A percentile compares a stretch with the other conserved stretches of the same genome.
These are phyloP conservation scores for Cyprinodon tularosa DNA, from an alignment of 2,113 vertebrate species.

Conservation along the genomic window DNA sequence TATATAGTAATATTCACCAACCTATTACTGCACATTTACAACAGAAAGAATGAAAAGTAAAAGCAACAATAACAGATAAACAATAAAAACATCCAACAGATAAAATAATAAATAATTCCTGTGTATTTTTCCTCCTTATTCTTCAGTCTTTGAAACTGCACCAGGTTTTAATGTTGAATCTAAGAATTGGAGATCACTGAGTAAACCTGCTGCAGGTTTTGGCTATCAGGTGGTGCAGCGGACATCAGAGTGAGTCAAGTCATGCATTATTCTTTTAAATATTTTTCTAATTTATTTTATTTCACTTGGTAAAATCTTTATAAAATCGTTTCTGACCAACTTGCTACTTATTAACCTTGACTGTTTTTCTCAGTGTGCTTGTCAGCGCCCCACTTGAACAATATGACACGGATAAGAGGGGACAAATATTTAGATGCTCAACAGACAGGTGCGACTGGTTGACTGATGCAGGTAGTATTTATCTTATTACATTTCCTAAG, in stretches of 20 bases:
- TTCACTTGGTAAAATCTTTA: not conserved
- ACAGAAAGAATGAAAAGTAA: not conserved
- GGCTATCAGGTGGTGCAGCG: slow-evolving; percentile 77
- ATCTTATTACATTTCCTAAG: not conserved
- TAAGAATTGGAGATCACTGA: slow-evolving; percentile 64
- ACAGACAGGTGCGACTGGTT: slow-evolving; percentile 8
- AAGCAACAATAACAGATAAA: not conserved
- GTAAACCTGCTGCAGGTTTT: slow-evolving; percentile 45
- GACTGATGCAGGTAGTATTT: not conserved
- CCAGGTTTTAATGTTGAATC: slow-evolving; percentile 73
- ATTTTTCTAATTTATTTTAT: not conserved
- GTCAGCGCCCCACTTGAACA: slow-evolving; percentile 75
- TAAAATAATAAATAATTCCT: too few relatives aligned
- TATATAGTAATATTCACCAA: too few relatives aligned
- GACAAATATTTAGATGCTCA: slow-evolving; percentile 58
- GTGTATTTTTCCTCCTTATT: not conserved
- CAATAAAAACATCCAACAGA: rapidly evolving
- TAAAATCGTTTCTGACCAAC: not conserved
- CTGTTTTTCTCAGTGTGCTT: slow-evolving; percentile 64
- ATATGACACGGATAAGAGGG: slow-evolving; percentile 16
- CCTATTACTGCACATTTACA: not conserved
- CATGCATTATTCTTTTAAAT: not conserved
- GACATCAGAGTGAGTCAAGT: slow-evolving; percentile 31
- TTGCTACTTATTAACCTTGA: not conserved
- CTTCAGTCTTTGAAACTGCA: slow-evolving; percentile 49